Base-by-base conservation (phyloP, 2,797 vertebrate genomes). In the Argya squamiceps region DNA sequence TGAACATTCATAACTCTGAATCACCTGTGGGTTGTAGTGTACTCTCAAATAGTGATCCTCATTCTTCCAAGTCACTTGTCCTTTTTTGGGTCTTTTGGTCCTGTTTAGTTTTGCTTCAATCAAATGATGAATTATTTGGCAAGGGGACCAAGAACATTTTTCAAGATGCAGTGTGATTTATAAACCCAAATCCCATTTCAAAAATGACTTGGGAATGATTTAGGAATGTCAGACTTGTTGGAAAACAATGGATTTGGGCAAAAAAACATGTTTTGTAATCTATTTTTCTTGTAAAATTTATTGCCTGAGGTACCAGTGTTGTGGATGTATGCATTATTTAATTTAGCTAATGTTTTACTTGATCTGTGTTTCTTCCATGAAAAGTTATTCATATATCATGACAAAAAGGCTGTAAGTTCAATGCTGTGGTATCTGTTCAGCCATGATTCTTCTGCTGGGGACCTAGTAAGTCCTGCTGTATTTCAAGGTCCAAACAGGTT, bases 341-440 rank as follows among this genome's bases (percentile, higher is more conserved):
- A 89, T 80, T 89, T 93, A 83, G 46, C n/a, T 90, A 81, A 84
- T 81, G 56, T 67, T 96, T 88, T 49, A 27, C 18, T 70, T 92
- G 59, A 59, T 85, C 44, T 88, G 9, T 44, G 19, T 44, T 91
- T 67, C 63, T 63, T 76, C 78, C 62, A 41, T 58, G 53, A 65
- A 47, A 56, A 29, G 23, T 84, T 82, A 11, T n/a, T 87, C 74
- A 69, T 82, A 22, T 14, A 52, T 41, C 46, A 27, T 36, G 46
- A 71, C 43, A 53, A 49, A 53, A 85, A 77, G 26, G 49, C 44
- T 78, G 27, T 77, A 26, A 71, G 71, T 53, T 74, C 39, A 64
- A 4, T 81, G 50, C 23, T 77, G 46, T 50, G 59, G 7, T 80
- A 49, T 18, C 47, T 79, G 1, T 37, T 63, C 6, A 85, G 60